Conservation (phyloP, 2,888 invertebrate genomes). For the Latrodectus hesperus region DNA sequence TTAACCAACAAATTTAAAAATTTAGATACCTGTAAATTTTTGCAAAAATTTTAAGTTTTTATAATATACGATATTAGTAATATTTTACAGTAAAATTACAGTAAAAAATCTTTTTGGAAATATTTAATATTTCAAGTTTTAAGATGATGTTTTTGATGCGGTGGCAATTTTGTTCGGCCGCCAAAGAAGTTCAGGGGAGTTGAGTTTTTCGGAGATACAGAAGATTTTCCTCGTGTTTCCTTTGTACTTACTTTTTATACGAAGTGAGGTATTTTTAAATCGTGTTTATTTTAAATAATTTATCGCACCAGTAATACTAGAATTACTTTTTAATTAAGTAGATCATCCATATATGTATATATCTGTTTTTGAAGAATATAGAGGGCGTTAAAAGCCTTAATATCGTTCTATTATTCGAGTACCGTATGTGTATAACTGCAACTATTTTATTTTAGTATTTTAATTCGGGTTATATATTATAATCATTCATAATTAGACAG, state of each 20-base stretch:
- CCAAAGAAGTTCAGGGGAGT: neutral
- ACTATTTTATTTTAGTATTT: neutral
- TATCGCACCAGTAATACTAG: neutral
- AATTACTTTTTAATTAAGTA: neutral
- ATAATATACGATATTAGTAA: no score
- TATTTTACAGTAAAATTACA: no score
- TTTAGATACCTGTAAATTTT: no score
- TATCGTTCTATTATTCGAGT: constrained; percentile 12
- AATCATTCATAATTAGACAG: no score
- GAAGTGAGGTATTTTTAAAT: neutral
- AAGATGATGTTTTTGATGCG: no score
- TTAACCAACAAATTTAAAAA: no score
- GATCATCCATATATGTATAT: constrained; percentile 10
- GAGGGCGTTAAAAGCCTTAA: constrained; percentile 54
- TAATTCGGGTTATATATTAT: no score
- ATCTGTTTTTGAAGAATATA: constrained; percentile 34
- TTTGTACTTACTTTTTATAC: neutral
- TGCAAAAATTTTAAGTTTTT: no score
- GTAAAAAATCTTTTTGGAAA: no score
- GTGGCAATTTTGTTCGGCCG: neutral
- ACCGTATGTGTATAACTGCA: neutral
- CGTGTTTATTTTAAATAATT: neutral
- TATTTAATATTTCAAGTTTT: no score
- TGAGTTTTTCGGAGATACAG: neutral
- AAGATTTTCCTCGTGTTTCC: neutral